phyloP scores from a whole-genome alignment of 2,113 vertebrate genomes.

The Antennarius striatus region DNA sequence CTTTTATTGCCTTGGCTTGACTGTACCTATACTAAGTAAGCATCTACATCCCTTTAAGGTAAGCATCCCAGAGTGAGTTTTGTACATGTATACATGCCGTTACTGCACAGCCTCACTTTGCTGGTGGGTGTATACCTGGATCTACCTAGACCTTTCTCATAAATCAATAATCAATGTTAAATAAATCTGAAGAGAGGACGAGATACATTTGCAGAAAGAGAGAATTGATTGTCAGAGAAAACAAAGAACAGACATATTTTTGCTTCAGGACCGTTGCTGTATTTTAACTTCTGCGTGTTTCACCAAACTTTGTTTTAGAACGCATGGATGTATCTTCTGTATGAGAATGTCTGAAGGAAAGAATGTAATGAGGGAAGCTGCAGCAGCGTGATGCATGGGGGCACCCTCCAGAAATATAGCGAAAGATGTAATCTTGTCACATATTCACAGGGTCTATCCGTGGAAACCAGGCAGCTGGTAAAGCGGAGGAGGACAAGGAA shows the following conservation, averaged over 20 bases:
- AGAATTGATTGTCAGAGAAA: constrained; percentile 46
- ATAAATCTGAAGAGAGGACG: constrained; percentile 54
- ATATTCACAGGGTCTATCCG: constrained; percentile 50
- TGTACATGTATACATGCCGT: constrained; percentile 48
- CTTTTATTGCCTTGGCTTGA: constrained; percentile 74
- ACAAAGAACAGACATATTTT: constrained; percentile 11
- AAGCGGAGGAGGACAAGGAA: constrained; percentile 57
- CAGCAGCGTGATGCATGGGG: constrained; percentile 22
- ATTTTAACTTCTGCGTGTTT: not conserved
- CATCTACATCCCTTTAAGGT: constrained; percentile 16
- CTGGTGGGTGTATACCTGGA: constrained; percentile 38
- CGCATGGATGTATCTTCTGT: constrained; percentile 35
- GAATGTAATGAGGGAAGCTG: constrained; percentile 26
- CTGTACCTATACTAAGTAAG: constrained; percentile 51
- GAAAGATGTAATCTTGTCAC: constrained; percentile 55
- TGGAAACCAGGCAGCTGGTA: constrained; percentile 54
- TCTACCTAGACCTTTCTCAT: constrained; percentile 26
- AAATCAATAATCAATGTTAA: constrained; percentile 41
- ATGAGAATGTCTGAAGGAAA: constrained; percentile 39
- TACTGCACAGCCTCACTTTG: constrained; percentile 37
- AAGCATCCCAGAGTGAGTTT: constrained; percentile 47
- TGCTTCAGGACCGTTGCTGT: constrained; percentile 13
- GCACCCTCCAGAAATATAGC: constrained; percentile 37
- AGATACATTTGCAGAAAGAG: constrained; percentile 48
- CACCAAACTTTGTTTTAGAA: constrained; percentile 23